Base-by-base conservation (phyloP, 2,888 invertebrate species). In the Limnephilus auricula region DNA sequence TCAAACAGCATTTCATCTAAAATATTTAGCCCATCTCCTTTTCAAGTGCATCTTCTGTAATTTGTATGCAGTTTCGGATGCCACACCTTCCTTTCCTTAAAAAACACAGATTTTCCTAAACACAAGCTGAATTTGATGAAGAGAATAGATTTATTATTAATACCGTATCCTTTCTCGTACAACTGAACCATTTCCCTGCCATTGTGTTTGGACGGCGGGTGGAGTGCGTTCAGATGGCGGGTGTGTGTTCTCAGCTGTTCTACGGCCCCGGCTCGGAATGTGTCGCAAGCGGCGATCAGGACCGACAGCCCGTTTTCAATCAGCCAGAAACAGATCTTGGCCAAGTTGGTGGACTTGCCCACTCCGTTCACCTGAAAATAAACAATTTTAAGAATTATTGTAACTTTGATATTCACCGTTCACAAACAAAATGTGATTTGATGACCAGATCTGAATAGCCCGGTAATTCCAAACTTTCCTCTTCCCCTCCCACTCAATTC, bases 321-420 rank as follows among this genome's bases (percentile, higher is more conserved):
- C 94, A 99, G 96, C 99, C 99, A 99, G 95, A 99, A 99, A 94
- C 99, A 99, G 93, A 99, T 99, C 97, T 99, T 99, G 0, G 99
- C 99, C 90, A 99, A 96, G 96, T 99, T 99, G 2, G 99, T 99
- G 0, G 99, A 99, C 94, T 99, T 99, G 90, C 99, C 99, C 0
- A 99, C 99, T 30, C 99, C 99, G 95, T 99, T 99, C 2, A 99
- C 95, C 95, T 95, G 31, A 5, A 86, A 86, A 30, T n/a, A 86
- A 85, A 85, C 32, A 45, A 18, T 65, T 5, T 65, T 25, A 50
- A 65, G 65, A 6, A 5, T n/a, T 65, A 65, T 9, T 25, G 25
- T 9, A 9, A 25, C 6, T n/a, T 18, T 65, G 5, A 45, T 15
- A 15, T n/a, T n/a, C n/a, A n/a, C n/a, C n/a, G n/a, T n/a, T n/a